Percentiles rank a stretch among this genome's conserved stretches.
phyloP scores from a whole-genome alignment of 1,140 invertebrate genomes.

The Protaetia brevitarsis region DNA sequence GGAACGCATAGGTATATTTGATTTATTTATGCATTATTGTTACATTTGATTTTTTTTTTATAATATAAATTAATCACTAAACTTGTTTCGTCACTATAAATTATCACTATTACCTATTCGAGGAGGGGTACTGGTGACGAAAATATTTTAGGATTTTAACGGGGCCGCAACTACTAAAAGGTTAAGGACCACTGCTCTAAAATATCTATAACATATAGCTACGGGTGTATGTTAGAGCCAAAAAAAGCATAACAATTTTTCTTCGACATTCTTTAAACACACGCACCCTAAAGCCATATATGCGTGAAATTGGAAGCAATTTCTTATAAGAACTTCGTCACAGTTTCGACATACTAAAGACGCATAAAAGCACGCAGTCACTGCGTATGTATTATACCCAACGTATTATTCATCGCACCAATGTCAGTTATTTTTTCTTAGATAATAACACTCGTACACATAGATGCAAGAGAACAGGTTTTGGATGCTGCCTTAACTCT shows the following conservation, averaged over 20 bases:
- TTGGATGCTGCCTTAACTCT: not conserved
- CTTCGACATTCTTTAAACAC: not conserved
- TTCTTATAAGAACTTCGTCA: not conserved
- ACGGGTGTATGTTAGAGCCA: no score
- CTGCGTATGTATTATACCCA: not conserved
- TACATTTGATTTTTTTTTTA: no score
- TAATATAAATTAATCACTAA: no score
- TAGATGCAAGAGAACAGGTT: not conserved
- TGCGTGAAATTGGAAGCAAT: constrained; percentile 14
- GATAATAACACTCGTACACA: not conserved
- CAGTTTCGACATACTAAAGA: not conserved
- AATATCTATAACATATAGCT: no score
- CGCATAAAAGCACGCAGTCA: constrained; percentile 13
- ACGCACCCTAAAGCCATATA: not conserved
- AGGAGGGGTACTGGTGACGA: no score
- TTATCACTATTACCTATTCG: no score
- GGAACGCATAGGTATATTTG: no score
- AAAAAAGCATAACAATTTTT: not conserved
- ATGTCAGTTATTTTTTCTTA: not conserved
- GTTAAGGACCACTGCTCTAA: no score
- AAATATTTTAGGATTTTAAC: no score
- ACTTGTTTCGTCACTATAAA: no score
- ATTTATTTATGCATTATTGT: no score
- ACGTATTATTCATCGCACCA: not conserved
- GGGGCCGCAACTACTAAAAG: no score